phyloP scores from a whole-genome alignment of 2,113 vertebrate species.

The Colius striatus region DNA sequence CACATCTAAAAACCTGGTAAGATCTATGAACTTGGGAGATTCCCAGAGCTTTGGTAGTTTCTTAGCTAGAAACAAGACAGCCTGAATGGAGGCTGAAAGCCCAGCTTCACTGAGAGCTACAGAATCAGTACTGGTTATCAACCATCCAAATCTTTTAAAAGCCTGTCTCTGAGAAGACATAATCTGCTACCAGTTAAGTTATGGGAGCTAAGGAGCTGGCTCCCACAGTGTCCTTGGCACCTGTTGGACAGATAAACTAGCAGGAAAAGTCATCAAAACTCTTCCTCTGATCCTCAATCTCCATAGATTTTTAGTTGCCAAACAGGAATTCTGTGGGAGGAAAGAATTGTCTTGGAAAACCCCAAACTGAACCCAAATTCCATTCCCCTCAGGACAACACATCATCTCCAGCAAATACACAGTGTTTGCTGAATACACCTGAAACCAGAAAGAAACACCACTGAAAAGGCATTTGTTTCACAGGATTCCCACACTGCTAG shows the following conservation, averaged over 20 bases:
- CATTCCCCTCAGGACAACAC: neutral
- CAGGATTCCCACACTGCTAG: neutral
- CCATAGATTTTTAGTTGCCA: neutral
- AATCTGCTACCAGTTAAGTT: neutral
- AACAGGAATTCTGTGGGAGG: neutral
- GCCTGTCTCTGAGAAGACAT: neutral
- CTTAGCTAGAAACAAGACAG: neutral
- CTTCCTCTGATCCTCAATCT: neutral
- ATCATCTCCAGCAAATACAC: neutral
- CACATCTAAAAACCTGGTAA: rapidly evolving
- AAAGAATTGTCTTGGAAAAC: neutral
- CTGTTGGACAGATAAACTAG: neutral
- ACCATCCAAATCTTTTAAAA: neutral
- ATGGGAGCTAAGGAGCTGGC: neutral
- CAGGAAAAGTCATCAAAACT: neutral
- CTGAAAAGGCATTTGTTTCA: neutral
- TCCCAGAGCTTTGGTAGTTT: neutral
- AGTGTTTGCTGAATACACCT: neutral
- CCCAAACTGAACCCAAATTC: neutral
- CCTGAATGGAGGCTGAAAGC: neutral
- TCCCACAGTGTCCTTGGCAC: neutral
- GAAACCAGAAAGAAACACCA: neutral
- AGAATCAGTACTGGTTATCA: neutral
- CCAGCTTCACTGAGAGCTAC: neutral
- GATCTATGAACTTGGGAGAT: neutral